Evolutionary conservation across 2,113 vertebrate genomes (phyloP).

Genomic region (Pelusios castaneus): DNA sequence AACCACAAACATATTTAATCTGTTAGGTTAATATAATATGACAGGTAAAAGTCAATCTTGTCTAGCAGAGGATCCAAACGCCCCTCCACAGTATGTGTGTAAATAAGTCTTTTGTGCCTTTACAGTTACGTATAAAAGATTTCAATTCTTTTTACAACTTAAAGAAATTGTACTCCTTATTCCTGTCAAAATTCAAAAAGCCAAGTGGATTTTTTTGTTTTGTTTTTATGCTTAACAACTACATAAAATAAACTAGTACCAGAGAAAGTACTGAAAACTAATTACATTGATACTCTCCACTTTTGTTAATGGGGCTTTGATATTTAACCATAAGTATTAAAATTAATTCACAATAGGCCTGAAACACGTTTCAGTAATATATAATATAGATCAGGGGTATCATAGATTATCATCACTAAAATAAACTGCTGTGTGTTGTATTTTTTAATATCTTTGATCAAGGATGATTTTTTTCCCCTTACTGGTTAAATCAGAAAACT

Average conservation of each 20-base stretch:
- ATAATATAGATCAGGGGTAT: not conserved
- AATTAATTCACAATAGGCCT: conserved; percentile 29
- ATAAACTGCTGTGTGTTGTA: conserved; percentile 27
- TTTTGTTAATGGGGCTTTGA: conserved; percentile 3
- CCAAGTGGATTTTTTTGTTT: conserved; percentile 45
- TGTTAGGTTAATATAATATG: conserved; percentile 83
- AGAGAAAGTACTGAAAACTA: conserved; percentile 64
- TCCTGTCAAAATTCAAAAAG: conserved; percentile 71
- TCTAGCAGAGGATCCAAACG: conserved; percentile 78
- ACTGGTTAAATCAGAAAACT: conserved; percentile 46
- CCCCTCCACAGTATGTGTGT: conserved; percentile 67
- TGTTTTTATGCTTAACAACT: conserved; percentile 45
- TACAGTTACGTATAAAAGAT: conserved; percentile 84
- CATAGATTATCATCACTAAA: conserved; percentile 9
- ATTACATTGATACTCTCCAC: conserved; percentile 60
- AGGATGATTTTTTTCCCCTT: not conserved
- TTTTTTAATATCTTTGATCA: not conserved
- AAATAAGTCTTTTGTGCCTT: conserved; percentile 85
- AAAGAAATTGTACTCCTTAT: conserved; percentile 70
- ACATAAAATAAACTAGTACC: conserved; percentile 66
- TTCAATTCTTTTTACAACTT: conserved; percentile 74
- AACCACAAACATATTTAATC: conserved; percentile 86
- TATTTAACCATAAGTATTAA: conserved; percentile 8
- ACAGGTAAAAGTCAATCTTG: conserved; percentile 83
- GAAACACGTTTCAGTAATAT: not conserved